Evolutionary conservation across 1,140 invertebrate species (phyloP).

Genomic region (Pantala flavescens): DNA sequence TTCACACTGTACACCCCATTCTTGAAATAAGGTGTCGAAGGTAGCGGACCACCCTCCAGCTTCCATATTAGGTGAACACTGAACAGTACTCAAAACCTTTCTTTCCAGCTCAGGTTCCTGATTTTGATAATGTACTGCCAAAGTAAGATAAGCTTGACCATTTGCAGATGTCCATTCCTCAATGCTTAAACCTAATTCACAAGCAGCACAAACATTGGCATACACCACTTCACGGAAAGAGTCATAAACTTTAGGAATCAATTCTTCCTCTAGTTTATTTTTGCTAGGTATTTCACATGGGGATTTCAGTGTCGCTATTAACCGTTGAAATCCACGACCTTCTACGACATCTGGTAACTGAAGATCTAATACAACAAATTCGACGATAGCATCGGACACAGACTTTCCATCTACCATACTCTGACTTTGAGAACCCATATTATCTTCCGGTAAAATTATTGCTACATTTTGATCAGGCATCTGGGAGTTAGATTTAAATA

Average conservation of each 20-base stretch:
- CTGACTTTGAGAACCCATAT: constrained; percentile 15
- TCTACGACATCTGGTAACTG: constrained; percentile 40
- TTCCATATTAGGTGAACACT: constrained; percentile 17
- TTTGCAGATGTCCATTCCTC: constrained; percentile 41
- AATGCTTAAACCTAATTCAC: constrained; percentile 37
- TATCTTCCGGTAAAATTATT: constrained; percentile 31
- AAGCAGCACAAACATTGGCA: constrained; percentile 27
- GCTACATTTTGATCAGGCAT: constrained; percentile 28
- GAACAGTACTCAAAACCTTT: constrained; percentile 29
- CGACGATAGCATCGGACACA: constrained; percentile 37
- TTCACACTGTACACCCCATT: constrained; percentile 37
- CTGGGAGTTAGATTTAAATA: constrained; percentile 29
- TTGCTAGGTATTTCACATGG: constrained; percentile 44
- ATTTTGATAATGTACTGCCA: constrained; percentile 40
- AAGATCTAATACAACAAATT: constrained; percentile 40
- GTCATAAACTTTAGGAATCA: constrained; percentile 41
- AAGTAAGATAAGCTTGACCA: constrained; percentile 35
- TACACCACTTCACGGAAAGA: constrained; percentile 34
- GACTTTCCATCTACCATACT: constrained; percentile 29
- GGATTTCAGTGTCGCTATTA: constrained; percentile 39
- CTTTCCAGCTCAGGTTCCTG: constrained; percentile 31
- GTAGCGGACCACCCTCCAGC: constrained; percentile 32
- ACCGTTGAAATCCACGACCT: constrained; percentile 39
- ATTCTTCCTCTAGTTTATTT: constrained; percentile 39
- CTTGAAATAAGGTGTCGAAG: constrained; percentile 34